Evolutionary conservation across 2,888 invertebrate genomes (phyloP), one percentile per base, ranked within the genome.

Genomic region (Tetranychus truncatus): DNA sequence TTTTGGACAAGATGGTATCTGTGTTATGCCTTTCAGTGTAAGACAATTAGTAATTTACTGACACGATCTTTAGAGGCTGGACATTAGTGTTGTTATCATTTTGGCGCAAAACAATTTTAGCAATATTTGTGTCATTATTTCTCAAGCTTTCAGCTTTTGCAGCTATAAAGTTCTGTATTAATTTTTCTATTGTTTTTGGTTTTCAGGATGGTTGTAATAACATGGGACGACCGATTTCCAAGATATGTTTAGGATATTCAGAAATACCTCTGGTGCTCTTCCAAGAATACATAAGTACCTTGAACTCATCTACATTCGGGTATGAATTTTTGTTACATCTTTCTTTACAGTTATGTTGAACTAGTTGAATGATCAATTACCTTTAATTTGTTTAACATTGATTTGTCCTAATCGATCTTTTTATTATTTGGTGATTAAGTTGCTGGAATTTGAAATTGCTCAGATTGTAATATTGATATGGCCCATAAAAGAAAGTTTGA

Each of bases 1-100:
- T 85, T 95, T 89, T 83, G 92, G 93, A 24, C 88, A 88, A 66
- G 85, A 83, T 74, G 94, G 94, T 76, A 89, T 94, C 80, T 88
- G 88, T 82, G 88, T 87, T 81, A 89, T 90, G 81, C 20, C 20
- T 69, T 69, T 24, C 20, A 20, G 7, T 69, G 69, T 69, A 24
- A 69, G 69, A 55, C 55, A 15, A 15, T 15, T 55, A 15, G 55
- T 15, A 55, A 2, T 55, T 55, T 55, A 15, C 55, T 6, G 55
- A 55, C 3, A 0, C 55, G 7, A 6, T 55, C 6, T 11, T 67
- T 24, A 67, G 20, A 24, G 20, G 84, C 86, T 79, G 92, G 92
- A 79, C 93, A 92, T 84, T 87, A 90, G 87, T 15, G 34, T 1
- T 45, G 45, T 34, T 6, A 67, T 21, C 4, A 11, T 67, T 21